Evolutionary conservation across 2,888 invertebrate genomes (phyloP).

Genomic region (Azorinus chamasolen): DNA sequence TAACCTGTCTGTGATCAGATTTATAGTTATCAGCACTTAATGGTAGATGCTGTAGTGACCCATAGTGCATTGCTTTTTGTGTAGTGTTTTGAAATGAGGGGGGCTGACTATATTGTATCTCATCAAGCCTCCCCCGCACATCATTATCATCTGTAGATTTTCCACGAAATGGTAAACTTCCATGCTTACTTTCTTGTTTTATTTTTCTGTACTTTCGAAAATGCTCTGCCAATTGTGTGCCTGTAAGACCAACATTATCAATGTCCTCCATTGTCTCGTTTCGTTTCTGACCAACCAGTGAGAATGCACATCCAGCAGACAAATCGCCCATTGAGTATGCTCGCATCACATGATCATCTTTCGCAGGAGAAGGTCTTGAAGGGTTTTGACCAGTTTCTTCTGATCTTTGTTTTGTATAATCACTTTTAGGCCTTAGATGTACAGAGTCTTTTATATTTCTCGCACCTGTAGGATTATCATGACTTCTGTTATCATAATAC

Average conservation of each 20-base stretch:
- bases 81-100: background rate
- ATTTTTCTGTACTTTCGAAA: constrained; percentile 57
- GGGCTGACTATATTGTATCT: constrained; percentile 5
- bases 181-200: constrained; percentile 47
- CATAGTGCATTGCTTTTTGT: constrained; percentile 46
- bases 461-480: no score
- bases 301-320: constrained; percentile 72
- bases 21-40: constrained; percentile 21
- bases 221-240: constrained; percentile 55
- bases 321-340: constrained; percentile 76
- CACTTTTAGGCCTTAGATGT: no score
- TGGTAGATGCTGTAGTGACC: constrained; percentile 59
- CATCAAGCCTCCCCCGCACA: background rate
- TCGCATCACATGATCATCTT: constrained; percentile 67
- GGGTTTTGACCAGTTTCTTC: background rate
- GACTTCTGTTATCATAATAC: no score
- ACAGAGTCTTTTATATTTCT: no score
- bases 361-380: constrained; percentile 25
- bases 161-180: constrained; percentile 51
- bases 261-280: constrained; percentile 65
- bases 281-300: constrained; percentile 78
- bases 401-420: no score
- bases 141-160: constrained; percentile 36
- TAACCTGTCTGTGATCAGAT: constrained; percentile 18
- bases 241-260: constrained; percentile 46